Percentiles rank a stretch among this genome's conserved stretches.
Evolutionary conservation across 2,113 vertebrate genomes (phyloP).

Genomic region (Istiophorus platypterus): DNA sequence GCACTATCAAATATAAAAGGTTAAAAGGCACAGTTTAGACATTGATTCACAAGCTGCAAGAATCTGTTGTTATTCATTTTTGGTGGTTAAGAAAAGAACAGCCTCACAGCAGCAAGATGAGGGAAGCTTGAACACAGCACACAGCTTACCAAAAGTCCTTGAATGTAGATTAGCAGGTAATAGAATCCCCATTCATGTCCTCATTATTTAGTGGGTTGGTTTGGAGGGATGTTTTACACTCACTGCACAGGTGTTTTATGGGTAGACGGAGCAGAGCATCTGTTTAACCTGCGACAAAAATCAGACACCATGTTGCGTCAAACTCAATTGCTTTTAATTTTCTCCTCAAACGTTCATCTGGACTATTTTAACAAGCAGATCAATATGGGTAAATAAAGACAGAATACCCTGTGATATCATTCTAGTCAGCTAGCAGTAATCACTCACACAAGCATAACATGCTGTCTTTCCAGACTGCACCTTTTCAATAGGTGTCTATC

Average conservation of each 20-base stretch:
- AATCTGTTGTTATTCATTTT: not conserved
- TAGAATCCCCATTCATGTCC: slow-evolving; percentile 65
- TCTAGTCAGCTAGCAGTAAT: slow-evolving; percentile 59
- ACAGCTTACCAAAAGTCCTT: slow-evolving; percentile 47
- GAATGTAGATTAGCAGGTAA: slow-evolving; percentile 68
- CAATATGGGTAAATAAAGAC: slow-evolving; percentile 81
- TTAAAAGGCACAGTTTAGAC: not conserved
- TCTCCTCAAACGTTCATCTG: slow-evolving; percentile 72
- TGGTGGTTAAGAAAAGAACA: slow-evolving; percentile 4
- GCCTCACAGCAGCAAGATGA: slow-evolving; percentile 8
- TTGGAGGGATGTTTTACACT: slow-evolving; percentile 63
- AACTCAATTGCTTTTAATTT: slow-evolving; percentile 79
- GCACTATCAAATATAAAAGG: not conserved
- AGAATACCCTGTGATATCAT: slow-evolving; percentile 64
- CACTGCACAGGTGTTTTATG: slow-evolving; percentile 71
- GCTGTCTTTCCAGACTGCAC: slow-evolving; percentile 34
- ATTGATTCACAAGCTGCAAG: slow-evolving; percentile 1
- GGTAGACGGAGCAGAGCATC: slow-evolving; percentile 53
- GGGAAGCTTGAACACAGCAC: slow-evolving; percentile 10
- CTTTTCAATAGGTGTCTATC: slow-evolving; percentile 37
- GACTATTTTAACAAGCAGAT: slow-evolving; percentile 76
- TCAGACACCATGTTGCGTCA: slow-evolving; percentile 64
- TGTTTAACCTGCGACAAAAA: slow-evolving; percentile 70
- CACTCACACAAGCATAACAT: slow-evolving; percentile 55
- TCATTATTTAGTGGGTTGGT: slow-evolving; percentile 64